These are phyloP conservation scores for Pomatorhinus ruficollis DNA, from an alignment of 2,113 vertebrate genomes.

Conservation along the genomic window DNA sequence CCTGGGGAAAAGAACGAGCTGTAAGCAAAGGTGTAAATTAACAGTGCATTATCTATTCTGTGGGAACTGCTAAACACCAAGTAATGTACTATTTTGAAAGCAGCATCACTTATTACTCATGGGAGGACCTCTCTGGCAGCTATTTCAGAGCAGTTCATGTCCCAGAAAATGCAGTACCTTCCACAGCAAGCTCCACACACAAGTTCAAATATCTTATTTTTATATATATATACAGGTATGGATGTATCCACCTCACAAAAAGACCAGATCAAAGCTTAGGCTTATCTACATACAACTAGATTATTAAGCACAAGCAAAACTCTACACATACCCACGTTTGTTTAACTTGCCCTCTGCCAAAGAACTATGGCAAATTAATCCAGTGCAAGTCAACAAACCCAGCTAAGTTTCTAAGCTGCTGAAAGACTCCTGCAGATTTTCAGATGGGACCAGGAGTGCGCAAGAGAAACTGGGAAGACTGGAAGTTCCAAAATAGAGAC, in stretches of 20 bases:
- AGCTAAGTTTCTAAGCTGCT: neutral
- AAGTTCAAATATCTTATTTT: neutral
- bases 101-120: neutral
- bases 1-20: neutral
- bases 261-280: neutral
- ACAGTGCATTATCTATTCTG: neutral
- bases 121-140: neutral
- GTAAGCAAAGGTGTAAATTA: neutral
- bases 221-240: neutral
- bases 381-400: neutral
- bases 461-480: neutral
- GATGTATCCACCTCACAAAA: neutral
- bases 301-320: neutral
- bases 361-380: neutral
- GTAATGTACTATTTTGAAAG: neutral
- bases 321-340: neutral
- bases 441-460: neutral
- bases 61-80: slow-evolving; percentile 1
- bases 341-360: neutral
- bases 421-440: neutral
- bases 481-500: neutral
- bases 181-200: neutral
- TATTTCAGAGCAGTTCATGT: neutral
- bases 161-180: neutral
- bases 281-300: neutral